Evolutionary conservation across 2,797 vertebrate genomes (phyloP), one percentile per base, ranked within the genome.

Genomic region (Philypnodon macrostomus): DNA sequence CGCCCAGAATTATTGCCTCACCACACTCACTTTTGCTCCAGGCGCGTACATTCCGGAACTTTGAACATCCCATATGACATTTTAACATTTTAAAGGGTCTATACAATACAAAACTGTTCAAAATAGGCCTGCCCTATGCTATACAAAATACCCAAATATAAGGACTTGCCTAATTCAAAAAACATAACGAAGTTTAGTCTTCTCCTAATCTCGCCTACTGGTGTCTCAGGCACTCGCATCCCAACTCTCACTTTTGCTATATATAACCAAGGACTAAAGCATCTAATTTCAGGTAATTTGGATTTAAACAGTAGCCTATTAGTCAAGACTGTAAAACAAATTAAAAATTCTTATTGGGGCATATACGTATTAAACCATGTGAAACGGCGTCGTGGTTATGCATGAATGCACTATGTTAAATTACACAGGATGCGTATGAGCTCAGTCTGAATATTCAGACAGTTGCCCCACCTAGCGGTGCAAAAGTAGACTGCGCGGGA

Each of bases 381-480:
- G 19, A 24, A 34, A 47, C 5, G 30, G 32, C 35, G 31, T 12
- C 31, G n/a, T 34, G 30, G 26, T 18, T 30, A 7, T 5, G 6
- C 41, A 18, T 44, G 27, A 2, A 15, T 31, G 26, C 17, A 44
- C 26, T 13, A 30, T 18, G 24, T 29, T 29, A 44, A 44, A 31
- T 38, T 31, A 29, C 16, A 32, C 11, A 34, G 40, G 12, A 7
- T 14, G 2, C 33, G 12, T 50, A n/a, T 26, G 14, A 2, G 4
- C 2, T 15, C 13, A 19, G 2, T 26, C 16, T 31, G 10, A 33
- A 64, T 7, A 47, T 32, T 14, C 17, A 19, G 42, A 51, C 7
- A 35, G 27, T 58, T 46, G 77, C 80, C 55, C 77, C 86, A 69
- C 70, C 83, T 40, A 63, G 81, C 24, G 88, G 67, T 52, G 7